A percentile compares a stretch with the other conserved stretches of the same genome.
Conservation (phyloP, 2,113 vertebrate species). For the Mohoua ochrocephala region DNA sequence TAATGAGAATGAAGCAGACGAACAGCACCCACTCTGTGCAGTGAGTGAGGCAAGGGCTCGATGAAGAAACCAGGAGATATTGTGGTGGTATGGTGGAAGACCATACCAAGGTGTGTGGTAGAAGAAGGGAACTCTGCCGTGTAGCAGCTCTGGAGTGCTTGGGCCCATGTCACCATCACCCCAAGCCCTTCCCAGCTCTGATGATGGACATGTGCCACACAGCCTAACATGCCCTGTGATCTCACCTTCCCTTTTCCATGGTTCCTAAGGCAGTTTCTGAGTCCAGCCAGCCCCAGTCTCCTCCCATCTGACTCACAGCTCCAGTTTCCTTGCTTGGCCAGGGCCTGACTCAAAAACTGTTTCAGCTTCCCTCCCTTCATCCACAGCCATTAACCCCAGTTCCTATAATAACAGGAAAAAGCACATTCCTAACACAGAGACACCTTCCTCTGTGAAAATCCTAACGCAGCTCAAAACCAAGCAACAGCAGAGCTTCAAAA, state of each 20-base stretch:
- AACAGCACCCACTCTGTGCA: neutral
- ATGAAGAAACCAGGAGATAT: neutral
- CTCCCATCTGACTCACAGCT: constrained; percentile 58
- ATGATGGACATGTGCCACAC: neutral
- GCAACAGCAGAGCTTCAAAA: neutral
- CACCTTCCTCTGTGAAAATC: constrained; percentile 49
- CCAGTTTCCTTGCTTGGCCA: constrained; percentile 2
- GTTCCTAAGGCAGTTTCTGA: neutral
- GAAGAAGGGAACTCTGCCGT: neutral
- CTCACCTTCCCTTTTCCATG: accelerated
- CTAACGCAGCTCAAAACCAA: neutral
- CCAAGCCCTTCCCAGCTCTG: neutral
- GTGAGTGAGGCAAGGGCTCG: neutral
- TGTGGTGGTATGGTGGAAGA: neutral
- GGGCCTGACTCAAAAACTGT: constrained; percentile 9
- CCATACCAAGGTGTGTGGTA: neutral
- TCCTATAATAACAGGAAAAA: constrained; percentile 67
- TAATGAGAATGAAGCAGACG: constrained; percentile 33
- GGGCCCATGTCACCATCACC: neutral
- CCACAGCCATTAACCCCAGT: constrained; percentile 35
- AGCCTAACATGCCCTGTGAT: neutral
- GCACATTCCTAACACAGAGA: constrained; percentile 43
- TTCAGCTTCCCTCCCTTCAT: constrained; percentile 45
- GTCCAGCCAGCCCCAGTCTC: neutral
- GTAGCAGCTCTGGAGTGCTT: neutral